Evolutionary conservation across 2,797 vertebrate species (phyloP).

Genomic region (Enteromius fasciolatus): DNA sequence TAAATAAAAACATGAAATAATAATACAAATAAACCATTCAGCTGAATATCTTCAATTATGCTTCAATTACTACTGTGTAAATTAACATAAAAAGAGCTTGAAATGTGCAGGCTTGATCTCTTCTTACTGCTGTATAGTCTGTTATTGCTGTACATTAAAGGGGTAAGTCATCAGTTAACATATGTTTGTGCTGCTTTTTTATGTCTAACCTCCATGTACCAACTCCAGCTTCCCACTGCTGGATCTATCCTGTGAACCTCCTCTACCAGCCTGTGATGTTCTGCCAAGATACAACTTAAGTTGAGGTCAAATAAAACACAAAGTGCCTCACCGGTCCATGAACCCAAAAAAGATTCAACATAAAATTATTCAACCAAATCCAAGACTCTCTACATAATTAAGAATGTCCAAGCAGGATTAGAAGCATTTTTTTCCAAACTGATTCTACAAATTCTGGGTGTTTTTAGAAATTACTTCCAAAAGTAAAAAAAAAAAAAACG

Average conservation of each 20-base stretch:
- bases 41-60: neutral
- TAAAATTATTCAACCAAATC: neutral
- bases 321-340: neutral
- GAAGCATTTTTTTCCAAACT: neutral
- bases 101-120: neutral
- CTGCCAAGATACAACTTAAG: neutral
- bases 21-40: neutral
- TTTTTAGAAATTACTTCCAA: neutral
- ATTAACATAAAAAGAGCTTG: neutral
- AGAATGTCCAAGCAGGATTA: neutral
- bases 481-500: neutral
- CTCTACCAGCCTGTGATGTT: neutral
- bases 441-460: neutral
- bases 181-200: neutral
- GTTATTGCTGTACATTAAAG: neutral
- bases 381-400: slow-evolving; percentile 6
- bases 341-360: neutral
- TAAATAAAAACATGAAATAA: neutral
- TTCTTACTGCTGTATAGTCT: neutral
- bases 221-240: slow-evolving; percentile 11
- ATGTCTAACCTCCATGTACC: slow-evolving; percentile 12
- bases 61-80: neutral
- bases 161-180: neutral
- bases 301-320: slow-evolving; percentile 3
- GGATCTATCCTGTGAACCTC: neutral